A percentile compares a stretch with the other conserved stretches of the same genome.
Conservation (phyloP, 2,113 vertebrate genomes). For the Phainopepla nitens region DNA sequence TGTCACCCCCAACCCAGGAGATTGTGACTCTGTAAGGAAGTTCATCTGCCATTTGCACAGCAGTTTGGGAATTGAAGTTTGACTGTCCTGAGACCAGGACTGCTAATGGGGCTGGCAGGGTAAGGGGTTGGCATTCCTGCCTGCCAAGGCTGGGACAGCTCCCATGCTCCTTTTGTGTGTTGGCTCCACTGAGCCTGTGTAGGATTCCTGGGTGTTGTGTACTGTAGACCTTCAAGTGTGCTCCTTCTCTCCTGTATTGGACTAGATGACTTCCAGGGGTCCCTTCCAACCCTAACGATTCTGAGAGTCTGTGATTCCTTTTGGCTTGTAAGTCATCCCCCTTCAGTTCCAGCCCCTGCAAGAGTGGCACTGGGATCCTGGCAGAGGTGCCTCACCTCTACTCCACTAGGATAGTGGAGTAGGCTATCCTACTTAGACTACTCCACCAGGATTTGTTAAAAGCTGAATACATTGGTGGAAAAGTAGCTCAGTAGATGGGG, state of each 20-base stretch:
- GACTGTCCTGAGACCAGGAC: neutral
- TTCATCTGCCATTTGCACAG: neutral
- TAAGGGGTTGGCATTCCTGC: neutral
- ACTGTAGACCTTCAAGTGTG: neutral
- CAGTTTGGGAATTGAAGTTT: neutral
- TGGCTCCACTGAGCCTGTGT: neutral
- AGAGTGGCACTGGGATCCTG: neutral
- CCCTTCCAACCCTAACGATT: neutral
- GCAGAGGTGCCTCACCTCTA: neutral
- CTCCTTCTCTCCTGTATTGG: neutral
- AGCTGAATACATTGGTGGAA: neutral
- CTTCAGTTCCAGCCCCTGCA: neutral
- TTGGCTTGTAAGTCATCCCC: neutral
- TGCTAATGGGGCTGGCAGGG: neutral
- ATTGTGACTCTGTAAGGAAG: neutral
- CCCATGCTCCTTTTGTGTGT: rapidly evolving
- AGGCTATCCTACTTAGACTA: too few relatives aligned
- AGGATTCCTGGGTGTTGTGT: neutral
- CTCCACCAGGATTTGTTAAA: neutral
- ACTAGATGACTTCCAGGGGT: neutral
- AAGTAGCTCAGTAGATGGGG: neutral
- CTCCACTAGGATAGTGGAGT: too few relatives aligned
- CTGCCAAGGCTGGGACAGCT: neutral
- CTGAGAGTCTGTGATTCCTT: neutral
- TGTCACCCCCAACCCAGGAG: neutral